phyloP scores from a whole-genome alignment of 2,113 vertebrate species.

The Telmatochromis bifrenatus region DNA sequence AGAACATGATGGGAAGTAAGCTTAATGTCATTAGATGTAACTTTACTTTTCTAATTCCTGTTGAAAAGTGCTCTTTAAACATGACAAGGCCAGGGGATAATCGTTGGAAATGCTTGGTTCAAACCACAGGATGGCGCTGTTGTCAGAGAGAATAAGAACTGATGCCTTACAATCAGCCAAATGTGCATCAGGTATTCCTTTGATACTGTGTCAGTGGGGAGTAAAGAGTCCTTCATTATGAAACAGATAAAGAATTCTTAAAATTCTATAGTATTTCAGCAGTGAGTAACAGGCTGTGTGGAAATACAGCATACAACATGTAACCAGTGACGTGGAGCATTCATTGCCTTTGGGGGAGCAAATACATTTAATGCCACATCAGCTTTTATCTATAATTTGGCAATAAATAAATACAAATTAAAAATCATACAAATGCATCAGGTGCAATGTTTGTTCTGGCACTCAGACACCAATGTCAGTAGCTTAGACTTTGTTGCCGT shows the following conservation, averaged over 20 bases:
- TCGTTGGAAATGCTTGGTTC: not conserved
- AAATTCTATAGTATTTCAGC: not conserved
- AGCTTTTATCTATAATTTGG: not conserved
- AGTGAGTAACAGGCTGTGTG: not conserved
- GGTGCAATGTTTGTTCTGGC: not conserved
- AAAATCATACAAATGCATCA: not conserved
- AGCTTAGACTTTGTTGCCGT: not conserved
- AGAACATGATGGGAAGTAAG: not conserved
- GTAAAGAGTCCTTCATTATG: not conserved
- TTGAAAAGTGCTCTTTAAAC: not conserved
- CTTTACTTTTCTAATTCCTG: not conserved
- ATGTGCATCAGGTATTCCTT: not conserved
- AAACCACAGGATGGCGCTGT: slow-evolving; percentile 6
- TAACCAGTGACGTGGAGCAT: not conserved
- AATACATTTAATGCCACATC: not conserved
- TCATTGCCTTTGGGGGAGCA: not conserved
- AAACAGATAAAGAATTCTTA: not conserved
- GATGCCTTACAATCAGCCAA: not conserved
- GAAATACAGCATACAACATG: not conserved
- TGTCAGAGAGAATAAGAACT: not conserved
- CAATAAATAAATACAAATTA: not conserved
- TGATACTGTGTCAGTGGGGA: not conserved
- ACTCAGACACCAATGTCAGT: not conserved
- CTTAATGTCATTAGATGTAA: not conserved
- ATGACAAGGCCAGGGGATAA: not conserved